A percentile compares a stretch with the other conserved stretches of the same genome.
These are phyloP conservation scores for Stegodyphus dumicola DNA, from an alignment of 1,140 invertebrate genomes.

Conservation along the genomic window DNA sequence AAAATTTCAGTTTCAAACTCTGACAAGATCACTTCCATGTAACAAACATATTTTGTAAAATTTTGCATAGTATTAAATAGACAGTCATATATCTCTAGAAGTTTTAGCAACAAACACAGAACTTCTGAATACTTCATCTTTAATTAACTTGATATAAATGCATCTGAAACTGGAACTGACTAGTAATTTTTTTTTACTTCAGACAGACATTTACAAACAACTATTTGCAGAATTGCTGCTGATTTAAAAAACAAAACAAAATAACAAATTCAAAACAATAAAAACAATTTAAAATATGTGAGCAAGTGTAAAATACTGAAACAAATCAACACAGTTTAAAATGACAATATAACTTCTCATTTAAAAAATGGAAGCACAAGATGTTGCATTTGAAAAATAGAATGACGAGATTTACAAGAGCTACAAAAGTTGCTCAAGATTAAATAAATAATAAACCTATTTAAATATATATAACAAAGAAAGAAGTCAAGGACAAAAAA, in stretches of 20 bases:
- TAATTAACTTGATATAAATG: background rate
- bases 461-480: conserved; percentile 8
- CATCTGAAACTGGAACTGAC: conserved; percentile 3
- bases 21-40: too few species aligned
- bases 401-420: background rate
- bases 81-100: too few species aligned
- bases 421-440: background rate
- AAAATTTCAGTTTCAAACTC: too few species aligned
- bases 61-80: too few species aligned
- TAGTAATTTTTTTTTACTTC: background rate
- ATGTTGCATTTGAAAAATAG: conserved; percentile 6
- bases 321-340: conserved; percentile 1
- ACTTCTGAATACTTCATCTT: too few species aligned
- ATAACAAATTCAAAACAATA: conserved; percentile 4
- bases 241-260: conserved; percentile 16
- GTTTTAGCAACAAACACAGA: too few species aligned
- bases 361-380: conserved; percentile 57
- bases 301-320: conserved; percentile 5
- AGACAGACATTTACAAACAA: conserved; percentile 43
- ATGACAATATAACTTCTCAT: conserved; percentile 43
- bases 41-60: too few species aligned
- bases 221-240: conserved; percentile 41
- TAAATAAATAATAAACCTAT: conserved; percentile 1
- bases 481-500: conserved; percentile 1
- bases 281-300: background rate